Conservation (phyloP, 2,888 invertebrate species). For the Hyles lineata region DNA sequence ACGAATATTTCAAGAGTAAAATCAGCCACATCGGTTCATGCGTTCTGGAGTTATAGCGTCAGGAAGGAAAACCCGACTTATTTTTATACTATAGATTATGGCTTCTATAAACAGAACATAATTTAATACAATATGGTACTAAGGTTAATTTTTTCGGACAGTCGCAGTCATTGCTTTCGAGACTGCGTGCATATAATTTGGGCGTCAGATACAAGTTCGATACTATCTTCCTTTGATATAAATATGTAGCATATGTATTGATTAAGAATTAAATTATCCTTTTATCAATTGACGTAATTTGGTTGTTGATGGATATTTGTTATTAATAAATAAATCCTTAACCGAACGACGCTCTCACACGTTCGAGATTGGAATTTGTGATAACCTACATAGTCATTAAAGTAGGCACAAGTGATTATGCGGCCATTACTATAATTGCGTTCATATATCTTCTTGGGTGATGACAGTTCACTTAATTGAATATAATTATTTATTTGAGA, state of each 20-base stretch:
- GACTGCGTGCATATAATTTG: neutral
- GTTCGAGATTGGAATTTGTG: slow-evolving; percentile 21
- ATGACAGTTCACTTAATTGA: neutral
- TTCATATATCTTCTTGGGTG: neutral
- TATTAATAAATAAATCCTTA: slow-evolving; percentile 18
- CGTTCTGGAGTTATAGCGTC: no score
- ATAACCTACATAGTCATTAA: slow-evolving; percentile 13
- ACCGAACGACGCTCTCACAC: neutral
- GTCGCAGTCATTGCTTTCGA: neutral
- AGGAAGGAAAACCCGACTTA: no score
- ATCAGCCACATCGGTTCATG: no score
- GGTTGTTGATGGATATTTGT: neutral
- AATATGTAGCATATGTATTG: neutral
- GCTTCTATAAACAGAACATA: neutral
- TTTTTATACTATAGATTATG: no score
- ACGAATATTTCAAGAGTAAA: no score
- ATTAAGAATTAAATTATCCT: slow-evolving; percentile 8
- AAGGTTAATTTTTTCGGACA: no score
- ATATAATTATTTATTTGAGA: neutral
- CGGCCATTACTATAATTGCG: neutral
- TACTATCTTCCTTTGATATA: neutral
- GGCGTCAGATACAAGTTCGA: neutral
- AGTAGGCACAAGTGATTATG: neutral
- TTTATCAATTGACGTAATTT: slow-evolving; percentile 21
- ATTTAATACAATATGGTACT: neutral